A percentile compares a stretch with the other conserved stretches of the same genome.
Conservation (phyloP, 2,888 invertebrate genomes). For the Zeuzera pyrina region DNA sequence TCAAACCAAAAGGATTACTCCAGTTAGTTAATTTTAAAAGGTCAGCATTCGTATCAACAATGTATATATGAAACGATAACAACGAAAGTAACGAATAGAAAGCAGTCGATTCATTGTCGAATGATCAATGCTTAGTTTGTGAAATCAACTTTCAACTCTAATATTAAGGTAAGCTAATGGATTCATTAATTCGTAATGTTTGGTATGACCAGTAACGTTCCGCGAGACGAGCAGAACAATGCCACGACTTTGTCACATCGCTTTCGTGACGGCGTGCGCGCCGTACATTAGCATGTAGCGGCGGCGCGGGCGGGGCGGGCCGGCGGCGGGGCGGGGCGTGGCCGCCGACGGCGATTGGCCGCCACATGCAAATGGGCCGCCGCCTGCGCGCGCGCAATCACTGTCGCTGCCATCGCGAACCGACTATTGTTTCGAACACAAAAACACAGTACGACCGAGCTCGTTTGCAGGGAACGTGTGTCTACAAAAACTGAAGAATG, state of each 20-base stretch:
- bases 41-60: too few relatives aligned
- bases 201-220: too few relatives aligned
- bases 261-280: neutral
- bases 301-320: constrained; percentile 5
- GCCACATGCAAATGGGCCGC: constrained; percentile 56
- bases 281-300: constrained; percentile 6
- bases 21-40: too few relatives aligned
- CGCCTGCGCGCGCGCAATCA: constrained; percentile 50
- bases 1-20: too few relatives aligned
- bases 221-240: constrained; percentile 11
- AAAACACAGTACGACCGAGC: constrained; percentile 36
- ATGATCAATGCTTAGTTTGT: too few relatives aligned
- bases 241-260: constrained; percentile 6
- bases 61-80: too few relatives aligned
- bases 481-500: constrained; percentile 55
- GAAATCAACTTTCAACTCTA: too few relatives aligned
- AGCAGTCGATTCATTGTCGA: too few relatives aligned
- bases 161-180: too few relatives aligned
- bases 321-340: constrained; percentile 19
- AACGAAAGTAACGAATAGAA: too few relatives aligned
- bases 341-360: constrained; percentile 26
- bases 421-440: constrained; percentile 45
- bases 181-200: too few relatives aligned
- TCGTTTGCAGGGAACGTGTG: constrained; percentile 48
- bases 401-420: constrained; percentile 18